Evolutionary conservation across 2,113 vertebrate genomes (phyloP).

Genomic region (Ictidomys tridecemlineatus): DNA sequence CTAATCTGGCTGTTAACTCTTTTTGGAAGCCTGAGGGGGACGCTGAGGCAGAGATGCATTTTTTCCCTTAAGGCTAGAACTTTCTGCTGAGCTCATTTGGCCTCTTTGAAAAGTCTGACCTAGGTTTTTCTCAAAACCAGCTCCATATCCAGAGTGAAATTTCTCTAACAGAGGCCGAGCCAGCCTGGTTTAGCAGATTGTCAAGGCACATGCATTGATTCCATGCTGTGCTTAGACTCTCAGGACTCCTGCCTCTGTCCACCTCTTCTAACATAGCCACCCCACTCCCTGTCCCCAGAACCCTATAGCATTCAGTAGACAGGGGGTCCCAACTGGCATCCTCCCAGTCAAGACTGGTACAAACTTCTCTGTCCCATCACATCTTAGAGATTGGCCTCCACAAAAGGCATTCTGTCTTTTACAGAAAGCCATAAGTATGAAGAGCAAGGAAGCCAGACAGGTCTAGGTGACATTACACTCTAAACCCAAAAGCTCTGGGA

Average conservation of each 20-base stretch:
- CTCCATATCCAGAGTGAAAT: neutral
- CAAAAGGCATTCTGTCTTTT: neutral
- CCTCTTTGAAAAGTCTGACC: neutral
- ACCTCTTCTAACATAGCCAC: no score
- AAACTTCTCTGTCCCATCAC: neutral
- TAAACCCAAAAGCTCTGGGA: neutral
- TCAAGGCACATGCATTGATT: neutral
- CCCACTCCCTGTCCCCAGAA: neutral
- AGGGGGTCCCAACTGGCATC: neutral
- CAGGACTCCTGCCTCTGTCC: neutral
- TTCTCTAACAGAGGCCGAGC: neutral
- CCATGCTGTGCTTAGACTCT: neutral
- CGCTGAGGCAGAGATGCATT: neutral
- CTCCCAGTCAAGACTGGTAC: neutral
- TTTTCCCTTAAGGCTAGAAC: neutral
- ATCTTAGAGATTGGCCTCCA: neutral
- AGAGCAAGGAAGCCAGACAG: neutral
- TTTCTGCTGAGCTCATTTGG: neutral
- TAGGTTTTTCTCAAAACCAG: neutral
- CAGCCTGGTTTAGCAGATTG: neutral
- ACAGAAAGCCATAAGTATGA: neutral
- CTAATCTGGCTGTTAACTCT: conserved; percentile 54
- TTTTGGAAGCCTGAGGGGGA: neutral
- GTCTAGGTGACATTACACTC: neutral
- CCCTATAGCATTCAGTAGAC: neutral